Base-by-base conservation (phyloP, 2,797 vertebrate species). In the Rhinichthys osculus region DNA sequence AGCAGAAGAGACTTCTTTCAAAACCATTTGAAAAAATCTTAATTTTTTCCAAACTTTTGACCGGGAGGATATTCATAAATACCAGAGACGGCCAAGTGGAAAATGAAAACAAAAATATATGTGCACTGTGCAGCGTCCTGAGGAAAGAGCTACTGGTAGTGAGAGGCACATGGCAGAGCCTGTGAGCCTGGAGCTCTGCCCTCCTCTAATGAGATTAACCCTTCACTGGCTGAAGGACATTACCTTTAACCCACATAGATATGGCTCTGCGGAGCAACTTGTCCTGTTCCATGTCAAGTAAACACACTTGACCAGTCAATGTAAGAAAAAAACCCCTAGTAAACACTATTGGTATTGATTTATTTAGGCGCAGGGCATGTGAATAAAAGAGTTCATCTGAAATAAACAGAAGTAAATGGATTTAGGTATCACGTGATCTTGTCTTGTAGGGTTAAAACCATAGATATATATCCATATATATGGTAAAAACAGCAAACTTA, bases 211-310 rank as follows among this genome's bases (percentile, higher is more conserved):
- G n/a, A 33, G 81, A 89, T 89, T 86, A 87, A 71, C 69, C 44
- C 77, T 83, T 88, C 88, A 73, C 76, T 38, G 76, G 47, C 71
- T 87, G 91, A 91, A 92, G 89, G 85, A 83, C 85, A 85, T 88
- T 86, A 84, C 78, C 88, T 90, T 91, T 91, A 54, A 87, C 90
- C 89, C 42, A 89, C 73, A 88, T 81, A 78, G 62, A 88, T 72
- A 69, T 35, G 10, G 33, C 13, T 62, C 86, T 44, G 82, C 47
- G 4, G 84, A 72, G 40, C 77, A 81, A 30, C 33, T 19, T 40
- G 74, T 62, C 33, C 50, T 9, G 30, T 14, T 4, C 44, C 47
- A 16, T 50, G 21, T 77, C 71, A 7, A 44, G 59, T 13, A 52
- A 70, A 57, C 74, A 71, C 6, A 57, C n/a, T 42, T 44, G 16